These are phyloP conservation scores for Andrena trimmerana DNA, from an alignment of 2,888 invertebrate genomes.

Conservation along the genomic window DNA sequence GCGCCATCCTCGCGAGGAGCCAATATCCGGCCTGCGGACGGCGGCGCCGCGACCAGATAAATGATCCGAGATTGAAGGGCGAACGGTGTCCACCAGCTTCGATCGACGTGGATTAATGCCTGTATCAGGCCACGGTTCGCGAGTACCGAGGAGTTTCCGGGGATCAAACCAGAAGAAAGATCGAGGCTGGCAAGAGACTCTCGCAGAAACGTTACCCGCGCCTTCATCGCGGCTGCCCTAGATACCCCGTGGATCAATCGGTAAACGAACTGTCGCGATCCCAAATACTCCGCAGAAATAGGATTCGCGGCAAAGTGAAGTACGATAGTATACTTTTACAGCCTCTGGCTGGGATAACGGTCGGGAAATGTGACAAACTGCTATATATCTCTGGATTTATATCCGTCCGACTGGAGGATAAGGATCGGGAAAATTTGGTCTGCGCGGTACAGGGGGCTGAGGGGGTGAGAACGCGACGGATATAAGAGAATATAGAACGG, in stretches of 20 bases:
- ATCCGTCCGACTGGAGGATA: constrained; percentile 25
- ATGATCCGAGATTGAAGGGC: constrained; percentile 33
- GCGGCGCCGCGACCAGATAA: constrained; percentile 16
- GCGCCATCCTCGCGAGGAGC: neutral
- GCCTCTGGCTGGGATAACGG: constrained; percentile 22
- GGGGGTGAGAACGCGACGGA: neutral
- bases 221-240: constrained; percentile 11
- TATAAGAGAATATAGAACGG: constrained; percentile 43
- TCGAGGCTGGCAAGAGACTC: constrained; percentile 9
- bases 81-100: constrained; percentile 9
- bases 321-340: constrained; percentile 48
- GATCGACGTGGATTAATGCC: constrained; percentile 70
- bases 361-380: constrained; percentile 39
- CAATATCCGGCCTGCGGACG: constrained; percentile 8
- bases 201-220: constrained; percentile 22
- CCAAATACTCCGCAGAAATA: constrained; percentile 56
- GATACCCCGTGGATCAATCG: constrained; percentile 48
- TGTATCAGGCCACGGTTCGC: constrained; percentile 10
- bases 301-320: constrained; percentile 45
- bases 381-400: constrained; percentile 42
- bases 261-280: constrained; percentile 56
- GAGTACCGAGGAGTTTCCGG: constrained; percentile 12
- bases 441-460: neutral
- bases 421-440: constrained; percentile 37
- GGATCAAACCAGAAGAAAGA: constrained; percentile 9